Evolutionary conservation across 2,797 vertebrate genomes (phyloP), one percentile per base, ranked within the genome.

Genomic region (Chaetodon trifasciatus): DNA sequence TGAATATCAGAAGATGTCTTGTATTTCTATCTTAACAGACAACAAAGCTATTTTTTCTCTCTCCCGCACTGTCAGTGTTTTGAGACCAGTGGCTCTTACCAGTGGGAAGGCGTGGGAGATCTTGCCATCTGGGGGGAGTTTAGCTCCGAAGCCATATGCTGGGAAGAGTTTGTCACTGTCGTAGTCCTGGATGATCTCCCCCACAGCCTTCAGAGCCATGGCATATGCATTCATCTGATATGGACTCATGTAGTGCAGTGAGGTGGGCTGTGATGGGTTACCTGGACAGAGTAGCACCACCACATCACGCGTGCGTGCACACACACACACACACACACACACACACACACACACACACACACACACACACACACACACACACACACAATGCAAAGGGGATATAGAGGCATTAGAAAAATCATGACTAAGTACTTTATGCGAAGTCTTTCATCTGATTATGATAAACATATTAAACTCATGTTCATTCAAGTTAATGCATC

Each of bases 91-190:
- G 49, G 65, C 28, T 81, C 92, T 19, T 93, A 98, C 97, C 97
- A 97, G 91, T 63, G 97, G 96, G 81, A 98, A 98, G 81, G 96
- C 97, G 81, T 98, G 97, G 84, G 97, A 98, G 87, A 98, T 97
- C 88, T 97, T 97, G 79, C 97, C 97, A 0, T 98, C 97, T 0
- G 97, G 97, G 28, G 97, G 97, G 70, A 98, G 90, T 91, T 97
- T 98, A 78, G 97, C 97, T 1, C 97, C 97, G 2, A 98, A 98
- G 81, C 97, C 97, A 0, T 97, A 97, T 6, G 97, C 97, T 0
- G 97, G 97, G 89, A 97, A 98, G 86, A 97, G 96, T 88, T 97
- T 98, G 96, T 98, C 97, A 0, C 96, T 98, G 95, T 98, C 97
- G 5, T 98, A 98, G 95, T 98, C 97, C 93, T 98, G 97, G 89